Conservation (phyloP, 2,888 invertebrate species). For the Helicoverpa assulta region DNA sequence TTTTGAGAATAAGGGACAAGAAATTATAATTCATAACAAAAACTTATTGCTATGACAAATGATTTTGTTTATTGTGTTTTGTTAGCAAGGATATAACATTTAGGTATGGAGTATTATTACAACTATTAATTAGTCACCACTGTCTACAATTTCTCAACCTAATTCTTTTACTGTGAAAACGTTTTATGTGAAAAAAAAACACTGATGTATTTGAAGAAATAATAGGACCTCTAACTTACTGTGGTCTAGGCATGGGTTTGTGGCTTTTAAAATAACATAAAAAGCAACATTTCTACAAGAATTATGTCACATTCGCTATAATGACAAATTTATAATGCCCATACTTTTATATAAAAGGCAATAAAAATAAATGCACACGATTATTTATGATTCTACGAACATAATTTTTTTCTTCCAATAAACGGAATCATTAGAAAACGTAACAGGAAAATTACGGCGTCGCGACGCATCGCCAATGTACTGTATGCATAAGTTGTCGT, state of each 20-base stretch:
- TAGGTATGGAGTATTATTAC: constrained; percentile 6
- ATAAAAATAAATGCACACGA: neutral
- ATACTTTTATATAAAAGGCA: neutral
- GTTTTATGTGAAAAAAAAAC: too few species aligned
- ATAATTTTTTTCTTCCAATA: constrained; percentile 27
- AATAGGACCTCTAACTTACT: too few species aligned
- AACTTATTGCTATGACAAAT: neutral
- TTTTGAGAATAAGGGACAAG: too few species aligned
- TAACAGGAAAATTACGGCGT: constrained; percentile 32
- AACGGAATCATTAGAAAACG: constrained; percentile 23
- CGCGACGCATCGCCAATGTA: neutral
- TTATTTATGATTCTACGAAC: too few species aligned
- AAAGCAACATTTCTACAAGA: too few species aligned
- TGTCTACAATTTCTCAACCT: constrained; percentile 8
- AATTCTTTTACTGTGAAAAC: neutral
- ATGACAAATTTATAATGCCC: too few species aligned
- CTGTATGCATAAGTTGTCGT: constrained; percentile 4
- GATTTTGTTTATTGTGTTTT: too few species aligned
- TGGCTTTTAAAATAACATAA: too few species aligned
- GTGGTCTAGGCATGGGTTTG: too few species aligned
- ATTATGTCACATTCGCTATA: too few species aligned
- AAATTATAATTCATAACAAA: too few species aligned
- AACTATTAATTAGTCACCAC: constrained; percentile 5
- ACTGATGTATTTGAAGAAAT: too few species aligned
- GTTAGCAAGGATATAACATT: neutral